Conservation (phyloP, 2,113 vertebrate species). For the Rhizomys pruinosus region DNA sequence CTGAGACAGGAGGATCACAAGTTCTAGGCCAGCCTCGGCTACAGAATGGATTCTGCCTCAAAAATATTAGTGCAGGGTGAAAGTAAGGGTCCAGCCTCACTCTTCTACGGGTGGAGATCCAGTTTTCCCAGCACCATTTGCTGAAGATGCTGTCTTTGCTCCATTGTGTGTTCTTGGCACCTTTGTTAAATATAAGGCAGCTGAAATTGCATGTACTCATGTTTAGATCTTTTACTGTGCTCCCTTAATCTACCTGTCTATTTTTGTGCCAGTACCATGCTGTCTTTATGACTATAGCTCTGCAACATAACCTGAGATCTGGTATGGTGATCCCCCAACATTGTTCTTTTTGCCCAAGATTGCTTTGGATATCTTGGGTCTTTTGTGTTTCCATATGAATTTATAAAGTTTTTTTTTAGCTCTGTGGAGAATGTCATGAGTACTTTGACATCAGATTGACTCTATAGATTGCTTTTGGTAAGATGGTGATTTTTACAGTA, state of each 20-base stretch:
- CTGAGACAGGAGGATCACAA: too few species aligned
- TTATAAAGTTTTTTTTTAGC: background rate
- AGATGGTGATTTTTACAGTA: too few species aligned
- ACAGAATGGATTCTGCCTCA: too few species aligned
- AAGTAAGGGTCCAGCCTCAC: too few species aligned
- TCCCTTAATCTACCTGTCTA: background rate
- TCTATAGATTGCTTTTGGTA: too few species aligned
- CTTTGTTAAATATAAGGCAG: background rate
- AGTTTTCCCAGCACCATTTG: too few species aligned
- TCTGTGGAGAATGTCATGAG: too few species aligned
- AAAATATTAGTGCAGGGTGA: too few species aligned
- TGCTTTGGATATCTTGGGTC: background rate
- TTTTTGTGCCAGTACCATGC: background rate
- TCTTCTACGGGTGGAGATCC: too few species aligned
- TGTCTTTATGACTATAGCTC: background rate
- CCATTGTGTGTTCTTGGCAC: background rate
- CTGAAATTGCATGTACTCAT: background rate
- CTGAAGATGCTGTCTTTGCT: background rate
- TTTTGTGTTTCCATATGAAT: background rate
- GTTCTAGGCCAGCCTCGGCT: too few species aligned
- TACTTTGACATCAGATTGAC: too few species aligned
- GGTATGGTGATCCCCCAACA: background rate
- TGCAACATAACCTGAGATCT: background rate
- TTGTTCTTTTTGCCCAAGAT: background rate
- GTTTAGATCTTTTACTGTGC: background rate